Evolutionary conservation across 2,113 vertebrate species (phyloP), one percentile per base, ranked within the genome.

Genomic region (Clarias magur): DNA sequence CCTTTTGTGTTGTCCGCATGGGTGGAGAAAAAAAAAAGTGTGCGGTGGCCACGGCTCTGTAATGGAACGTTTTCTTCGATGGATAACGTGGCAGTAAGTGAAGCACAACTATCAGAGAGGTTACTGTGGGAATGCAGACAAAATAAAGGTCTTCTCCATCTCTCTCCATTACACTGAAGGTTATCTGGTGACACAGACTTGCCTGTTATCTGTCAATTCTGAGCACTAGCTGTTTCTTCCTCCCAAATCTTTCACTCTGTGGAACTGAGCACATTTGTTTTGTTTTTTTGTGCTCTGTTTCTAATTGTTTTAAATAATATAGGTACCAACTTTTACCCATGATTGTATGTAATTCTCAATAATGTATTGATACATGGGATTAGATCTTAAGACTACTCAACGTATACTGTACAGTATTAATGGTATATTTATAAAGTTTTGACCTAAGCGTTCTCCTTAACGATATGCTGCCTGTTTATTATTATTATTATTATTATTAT

Each of bases 111-210:
- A 79, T 83, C 80, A 78, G 21, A 60, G 27, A 86, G 88, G 80
- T 79, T 86, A 79, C 85, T 82, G 65, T 82, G 85, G 65, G 56
- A 42, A 82, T n/a, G 80, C 62, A 57, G 54, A 80, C 83, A 83
- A 62, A 59, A 84, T 82, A 87, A 89, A 89, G 81, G 59, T 76
- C 72, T 70, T 84, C 27, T 72, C 60, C 80, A 84, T 86, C 82
- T 73, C 78, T 86, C 85, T 76, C 72, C 76, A 82, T 60, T 65
- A 6, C 54, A 70, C 5, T 70, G 85, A 87, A 86, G 88, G 89
- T 90, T 87, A 88, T 87, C 85, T 70, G 53, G 60, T 85, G 84
- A 59, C 87, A 85, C 57, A 63, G 53, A 27, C 30, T 80, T 68
- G 76, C 68, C 65, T 83, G 63, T 84, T 80, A 75, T 76, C 86